These are phyloP conservation scores for Ctenodactylus gundi DNA, from an alignment of 2,113 vertebrate genomes.

Conservation along the genomic window DNA sequence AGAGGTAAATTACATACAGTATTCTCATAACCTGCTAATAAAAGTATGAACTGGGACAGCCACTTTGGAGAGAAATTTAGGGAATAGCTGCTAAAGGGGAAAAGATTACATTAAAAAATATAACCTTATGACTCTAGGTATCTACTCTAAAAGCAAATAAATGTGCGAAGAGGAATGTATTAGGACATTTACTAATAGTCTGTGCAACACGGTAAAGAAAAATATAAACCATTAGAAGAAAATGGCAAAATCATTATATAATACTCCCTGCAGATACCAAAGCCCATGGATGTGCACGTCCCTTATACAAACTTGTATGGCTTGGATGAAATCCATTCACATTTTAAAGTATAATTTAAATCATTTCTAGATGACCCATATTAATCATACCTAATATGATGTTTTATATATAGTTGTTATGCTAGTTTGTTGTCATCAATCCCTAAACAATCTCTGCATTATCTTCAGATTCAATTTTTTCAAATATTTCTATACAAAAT, in stretches of 20 bases:
- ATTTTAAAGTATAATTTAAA: neutral
- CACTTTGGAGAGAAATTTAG: neutral
- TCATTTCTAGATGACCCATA: neutral
- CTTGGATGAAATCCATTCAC: neutral
- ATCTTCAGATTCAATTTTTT: neutral
- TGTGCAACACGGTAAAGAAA: neutral
- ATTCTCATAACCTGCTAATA: neutral
- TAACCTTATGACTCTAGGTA: neutral
- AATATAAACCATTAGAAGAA: neutral
- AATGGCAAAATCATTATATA: neutral
- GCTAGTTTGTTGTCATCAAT: neutral
- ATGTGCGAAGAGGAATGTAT: neutral
- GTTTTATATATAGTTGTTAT: neutral
- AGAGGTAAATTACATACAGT: neutral
- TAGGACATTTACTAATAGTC: neutral
- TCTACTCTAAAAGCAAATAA: neutral
- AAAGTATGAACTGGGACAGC: neutral
- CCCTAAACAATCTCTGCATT: too few relatives aligned
- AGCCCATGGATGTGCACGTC: neutral
- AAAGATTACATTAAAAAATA: too few relatives aligned
- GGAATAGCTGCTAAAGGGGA: neutral
- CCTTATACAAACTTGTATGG: neutral
- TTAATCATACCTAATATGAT: neutral
- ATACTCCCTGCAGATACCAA: neutral
- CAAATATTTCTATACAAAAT: neutral